Percentiles rank a stretch among this genome's conserved stretches.
phyloP scores from a whole-genome alignment of 2,113 vertebrate species.

The Mobula hypostoma region DNA sequence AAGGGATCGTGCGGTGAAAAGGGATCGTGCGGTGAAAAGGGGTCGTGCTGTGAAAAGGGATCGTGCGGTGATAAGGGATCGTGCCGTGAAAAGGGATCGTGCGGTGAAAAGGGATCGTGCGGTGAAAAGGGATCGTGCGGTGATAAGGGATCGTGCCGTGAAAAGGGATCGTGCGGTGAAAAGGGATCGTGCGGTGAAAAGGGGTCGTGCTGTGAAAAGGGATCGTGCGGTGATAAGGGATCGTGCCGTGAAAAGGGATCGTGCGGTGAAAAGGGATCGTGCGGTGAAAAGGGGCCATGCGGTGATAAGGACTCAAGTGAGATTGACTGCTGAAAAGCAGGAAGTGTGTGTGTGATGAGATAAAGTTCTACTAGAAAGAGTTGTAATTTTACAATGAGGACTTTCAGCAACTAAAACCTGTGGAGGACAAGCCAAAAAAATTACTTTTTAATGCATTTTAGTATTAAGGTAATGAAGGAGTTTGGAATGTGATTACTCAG shows the following conservation, averaged over 20 bases:
- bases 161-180: background rate
- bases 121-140: too few species aligned
- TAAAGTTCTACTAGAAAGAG: background rate
- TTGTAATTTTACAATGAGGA: background rate
- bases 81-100: background rate
- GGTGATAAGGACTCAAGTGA: background rate
- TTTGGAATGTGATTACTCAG: background rate
- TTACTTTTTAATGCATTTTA: background rate
- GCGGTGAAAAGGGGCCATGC: too few species aligned
- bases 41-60: too few species aligned
- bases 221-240: too few species aligned
- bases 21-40: too few species aligned
- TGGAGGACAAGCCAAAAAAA: background rate
- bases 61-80: too few species aligned
- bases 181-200: background rate
- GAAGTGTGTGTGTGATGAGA: background rate
- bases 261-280: background rate
- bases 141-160: background rate
- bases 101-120: background rate
- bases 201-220: background rate
- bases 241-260: background rate
- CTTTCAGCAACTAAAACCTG: background rate
- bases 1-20: too few species aligned
- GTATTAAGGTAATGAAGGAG: background rate
- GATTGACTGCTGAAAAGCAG: background rate